Evolutionary conservation across 2,797 vertebrate species (phyloP).

Genomic region (Epinephelus awoara): DNA sequence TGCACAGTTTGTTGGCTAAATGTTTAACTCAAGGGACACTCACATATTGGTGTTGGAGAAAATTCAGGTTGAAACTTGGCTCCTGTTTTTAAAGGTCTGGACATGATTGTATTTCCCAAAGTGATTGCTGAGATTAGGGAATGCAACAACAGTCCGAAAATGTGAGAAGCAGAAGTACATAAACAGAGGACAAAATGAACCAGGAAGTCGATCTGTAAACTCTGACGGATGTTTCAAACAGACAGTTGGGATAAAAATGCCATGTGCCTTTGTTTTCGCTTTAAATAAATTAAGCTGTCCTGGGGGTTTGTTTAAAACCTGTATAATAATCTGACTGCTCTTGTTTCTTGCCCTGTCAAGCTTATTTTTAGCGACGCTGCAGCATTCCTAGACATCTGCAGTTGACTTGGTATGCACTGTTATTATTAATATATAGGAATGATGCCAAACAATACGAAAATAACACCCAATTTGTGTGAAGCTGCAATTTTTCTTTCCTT

Average conservation of each 20-base stretch:
- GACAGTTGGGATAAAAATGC: neutral
- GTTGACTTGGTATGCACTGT: conserved; percentile 29
- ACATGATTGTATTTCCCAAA: too few relatives aligned
- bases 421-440: conserved; percentile 24
- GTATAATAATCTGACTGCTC: neutral
- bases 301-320: conserved; percentile 8
- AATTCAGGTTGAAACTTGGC: too few relatives aligned
- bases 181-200: conserved; percentile 1
- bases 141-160: neutral
- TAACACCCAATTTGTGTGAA: conserved; percentile 35
- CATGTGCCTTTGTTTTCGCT: neutral
- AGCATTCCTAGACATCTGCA: conserved; percentile 11
- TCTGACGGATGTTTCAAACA: conserved; percentile 14
- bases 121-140: too few relatives aligned
- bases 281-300: conserved; percentile 19
- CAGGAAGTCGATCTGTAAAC: conserved; percentile 4
- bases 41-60: too few relatives aligned
- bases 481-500: conserved; percentile 58
- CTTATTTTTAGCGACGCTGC: neutral
- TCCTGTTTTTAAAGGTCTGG: neutral
- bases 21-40: neutral
- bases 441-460: conserved; percentile 27
- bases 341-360: neutral
- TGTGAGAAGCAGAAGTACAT: neutral
- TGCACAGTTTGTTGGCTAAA: neutral